Evolutionary conservation across 2,113 vertebrate species (phyloP).

Genomic region (Microcebus ravelobensis): DNA sequence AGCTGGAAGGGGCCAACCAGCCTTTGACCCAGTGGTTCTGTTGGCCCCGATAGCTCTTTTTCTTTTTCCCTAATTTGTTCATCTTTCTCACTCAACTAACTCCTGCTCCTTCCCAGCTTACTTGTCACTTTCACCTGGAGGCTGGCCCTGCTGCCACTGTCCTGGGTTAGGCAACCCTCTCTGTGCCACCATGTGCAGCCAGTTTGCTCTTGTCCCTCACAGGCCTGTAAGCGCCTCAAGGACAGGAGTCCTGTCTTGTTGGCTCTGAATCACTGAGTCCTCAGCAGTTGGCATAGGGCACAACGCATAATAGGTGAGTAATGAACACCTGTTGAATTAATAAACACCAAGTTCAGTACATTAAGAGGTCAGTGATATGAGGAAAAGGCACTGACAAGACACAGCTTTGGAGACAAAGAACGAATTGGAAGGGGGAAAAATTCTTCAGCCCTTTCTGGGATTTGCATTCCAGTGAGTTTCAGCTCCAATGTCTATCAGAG

Average conservation of each 20-base stretch:
- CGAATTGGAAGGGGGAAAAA: background rate
- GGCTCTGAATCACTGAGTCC: background rate
- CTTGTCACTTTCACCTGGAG: background rate
- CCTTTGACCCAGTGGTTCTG: background rate
- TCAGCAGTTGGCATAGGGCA: background rate
- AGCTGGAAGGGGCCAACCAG: background rate
- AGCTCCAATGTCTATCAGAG: background rate
- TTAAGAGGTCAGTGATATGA: background rate
- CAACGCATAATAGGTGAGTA: background rate
- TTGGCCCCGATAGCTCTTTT: background rate
- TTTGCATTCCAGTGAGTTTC: background rate
- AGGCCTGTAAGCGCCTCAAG: background rate
- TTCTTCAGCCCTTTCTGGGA: background rate
- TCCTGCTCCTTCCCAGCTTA: background rate
- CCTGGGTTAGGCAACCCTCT: no score
- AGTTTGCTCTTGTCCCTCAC: no score
- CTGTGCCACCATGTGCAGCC: background rate
- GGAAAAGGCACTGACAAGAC: background rate
- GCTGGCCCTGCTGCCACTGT: background rate
- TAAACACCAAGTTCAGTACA: background rate
- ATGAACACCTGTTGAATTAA: background rate
- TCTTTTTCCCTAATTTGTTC: background rate
- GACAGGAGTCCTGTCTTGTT: background rate
- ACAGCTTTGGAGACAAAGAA: constrained; percentile 10
- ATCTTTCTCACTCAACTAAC: background rate